Evolutionary conservation across 2,113 vertebrate genomes (phyloP).

Genomic region (Podiceps cristatus): DNA sequence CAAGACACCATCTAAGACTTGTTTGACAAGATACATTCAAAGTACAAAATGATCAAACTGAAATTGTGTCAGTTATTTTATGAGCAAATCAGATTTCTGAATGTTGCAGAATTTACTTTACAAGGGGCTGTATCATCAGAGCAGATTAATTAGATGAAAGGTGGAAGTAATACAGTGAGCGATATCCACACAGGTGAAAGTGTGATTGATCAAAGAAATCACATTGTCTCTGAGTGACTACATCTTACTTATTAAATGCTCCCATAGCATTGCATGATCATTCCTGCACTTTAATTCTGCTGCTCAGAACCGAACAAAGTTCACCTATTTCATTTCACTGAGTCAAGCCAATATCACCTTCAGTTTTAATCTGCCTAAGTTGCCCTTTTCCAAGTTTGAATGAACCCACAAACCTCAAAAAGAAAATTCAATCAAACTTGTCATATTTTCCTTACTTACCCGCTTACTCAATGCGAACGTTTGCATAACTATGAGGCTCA

Average conservation of each 20-base stretch:
- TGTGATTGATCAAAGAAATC: slow-evolving; percentile 16
- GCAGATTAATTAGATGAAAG: slow-evolving; percentile 24
- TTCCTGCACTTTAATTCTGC: neutral
- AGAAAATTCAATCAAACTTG: neutral
- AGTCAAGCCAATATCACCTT: neutral
- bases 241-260: neutral
- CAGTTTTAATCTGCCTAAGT: neutral
- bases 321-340: neutral
- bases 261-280: neutral
- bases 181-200: neutral
- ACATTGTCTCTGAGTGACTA: neutral
- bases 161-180: neutral
- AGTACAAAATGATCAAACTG: slow-evolving; percentile 45
- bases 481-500: neutral
- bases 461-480: neutral
- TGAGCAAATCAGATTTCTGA: neutral
- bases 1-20: neutral
- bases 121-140: neutral
- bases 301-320: neutral
- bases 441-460: neutral
- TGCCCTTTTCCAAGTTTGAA: neutral
- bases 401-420: neutral
- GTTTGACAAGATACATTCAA: slow-evolving; percentile 28
- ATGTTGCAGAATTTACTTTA: neutral
- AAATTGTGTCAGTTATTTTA: slow-evolving; percentile 26